phyloP scores from a whole-genome alignment of 2,797 vertebrate species.

The Acanthurus tractus region DNA sequence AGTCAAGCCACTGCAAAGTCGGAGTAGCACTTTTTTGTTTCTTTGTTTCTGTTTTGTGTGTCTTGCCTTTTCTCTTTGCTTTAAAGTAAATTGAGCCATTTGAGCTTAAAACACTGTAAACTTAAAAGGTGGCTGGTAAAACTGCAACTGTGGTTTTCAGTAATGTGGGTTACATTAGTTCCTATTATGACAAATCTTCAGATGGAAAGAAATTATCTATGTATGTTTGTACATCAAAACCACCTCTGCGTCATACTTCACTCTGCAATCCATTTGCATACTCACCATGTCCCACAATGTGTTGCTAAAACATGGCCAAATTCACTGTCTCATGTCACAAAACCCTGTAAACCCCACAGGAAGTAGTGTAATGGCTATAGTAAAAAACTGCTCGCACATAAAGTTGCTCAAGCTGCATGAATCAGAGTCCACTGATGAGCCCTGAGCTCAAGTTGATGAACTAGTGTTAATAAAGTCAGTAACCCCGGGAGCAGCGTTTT shows the following conservation, averaged over 20 bases:
- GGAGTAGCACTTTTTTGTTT: constrained; percentile 1
- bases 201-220: background rate
- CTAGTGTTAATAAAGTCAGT: constrained; percentile 36
- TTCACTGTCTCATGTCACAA: background rate
- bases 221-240: background rate
- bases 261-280: background rate
- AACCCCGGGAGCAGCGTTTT: constrained; percentile 19
- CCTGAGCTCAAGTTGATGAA: constrained; percentile 21
- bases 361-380: background rate
- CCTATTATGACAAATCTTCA: background rate
- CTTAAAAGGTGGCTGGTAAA: background rate
- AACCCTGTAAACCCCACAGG: background rate
- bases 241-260: background rate
- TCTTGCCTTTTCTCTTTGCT: background rate
- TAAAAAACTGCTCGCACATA: background rate
- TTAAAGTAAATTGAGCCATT: background rate
- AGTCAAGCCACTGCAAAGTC: constrained; percentile 16
- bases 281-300: no score
- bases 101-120: background rate
- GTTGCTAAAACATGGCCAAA: background rate
- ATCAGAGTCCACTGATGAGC: constrained; percentile 13
- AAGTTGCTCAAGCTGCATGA: constrained; percentile 17
- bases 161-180: background rate
- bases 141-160: background rate
- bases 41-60: background rate